Evolutionary conservation across 2,113 vertebrate species (phyloP), one percentile per base, ranked within the genome.

Genomic region (Deroptyus accipitrinus): DNA sequence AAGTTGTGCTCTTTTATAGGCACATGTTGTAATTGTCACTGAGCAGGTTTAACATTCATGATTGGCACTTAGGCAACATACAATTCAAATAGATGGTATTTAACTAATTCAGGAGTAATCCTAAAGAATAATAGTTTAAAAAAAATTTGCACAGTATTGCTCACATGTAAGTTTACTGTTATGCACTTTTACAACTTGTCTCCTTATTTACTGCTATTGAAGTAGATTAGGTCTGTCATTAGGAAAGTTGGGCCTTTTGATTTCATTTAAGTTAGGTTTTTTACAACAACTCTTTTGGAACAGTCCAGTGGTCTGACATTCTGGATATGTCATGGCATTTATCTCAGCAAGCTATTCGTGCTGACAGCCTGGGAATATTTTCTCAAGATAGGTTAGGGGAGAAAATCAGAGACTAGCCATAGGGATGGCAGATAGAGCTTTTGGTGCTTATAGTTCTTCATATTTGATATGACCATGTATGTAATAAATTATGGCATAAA

Each of bases 1-100:
- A 66, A 84, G 24, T 37, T 0, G 31, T 46, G 70, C 78, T 96
- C 49, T 88, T 94, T 86, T 68, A 91, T 73, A 62, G 35, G 54
- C 88, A 55, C 7, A 6, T 86, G 41, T 62, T 91, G 28, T 54
- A 74, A 76, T 81, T 93, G 66, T 90, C 86, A 72, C 52, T 86
- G 59, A 9, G 52, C 73, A 91, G 75, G 52, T 91, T 96, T 92
- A 91, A 69, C 73, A 77, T 83, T 96, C 57, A 9, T 86, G 70
- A 77, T 59, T 96, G 79, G 72, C 77, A 95, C 78, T 96, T 96
- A 88, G 76, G 66, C 74, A 96, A 49, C 41, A 81, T 57, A 63
- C 90, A 93, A 86, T 92, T 90, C 68, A 63, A 90, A 49, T 48
- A 94, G 92, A 75, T 89, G 70, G 51, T 87, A 84, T 94, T 91